Percentiles rank a stretch among this genome's conserved stretches.
Conservation (phyloP, 2,113 vertebrate genomes). For the Gavia stellata region DNA sequence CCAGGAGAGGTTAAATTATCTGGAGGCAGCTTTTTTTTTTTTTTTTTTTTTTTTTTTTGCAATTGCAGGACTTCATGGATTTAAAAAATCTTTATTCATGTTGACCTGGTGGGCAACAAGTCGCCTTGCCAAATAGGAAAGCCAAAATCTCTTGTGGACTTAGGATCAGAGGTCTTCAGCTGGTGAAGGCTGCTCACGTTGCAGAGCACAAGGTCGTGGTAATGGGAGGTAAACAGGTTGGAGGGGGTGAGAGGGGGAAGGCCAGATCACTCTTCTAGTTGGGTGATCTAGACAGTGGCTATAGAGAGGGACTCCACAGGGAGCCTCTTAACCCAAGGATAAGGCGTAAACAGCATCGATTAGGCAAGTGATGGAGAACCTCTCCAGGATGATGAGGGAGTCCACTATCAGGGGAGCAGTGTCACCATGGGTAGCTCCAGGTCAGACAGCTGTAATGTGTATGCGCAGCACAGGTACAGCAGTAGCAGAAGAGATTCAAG, state of each 20-base stretch:
- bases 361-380: not conserved
- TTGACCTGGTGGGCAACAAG: slow-evolving; percentile 52
- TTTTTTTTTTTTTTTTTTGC: not conserved
- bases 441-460: not conserved
- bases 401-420: not conserved
- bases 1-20: slow-evolving; percentile 31
- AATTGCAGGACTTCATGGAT: not conserved
- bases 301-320: not conserved
- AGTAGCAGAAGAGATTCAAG: not conserved
- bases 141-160: slow-evolving; percentile 61
- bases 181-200: slow-evolving; percentile 45
- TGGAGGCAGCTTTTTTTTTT: not conserved
- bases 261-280: not conserved
- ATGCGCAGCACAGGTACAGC: not conserved
- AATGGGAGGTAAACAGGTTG: slow-evolving; percentile 36
- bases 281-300: not conserved
- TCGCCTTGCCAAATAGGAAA: slow-evolving; percentile 65
- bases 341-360: not conserved
- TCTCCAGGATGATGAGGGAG: not conserved
- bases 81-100: slow-evolving; percentile 66
- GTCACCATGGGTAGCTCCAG: not conserved
- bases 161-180: slow-evolving; percentile 66
- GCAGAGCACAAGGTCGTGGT: slow-evolving; percentile 10
- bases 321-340: not conserved
- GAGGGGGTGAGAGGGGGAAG: not conserved